A percentile compares a stretch with the other conserved stretches of the same genome.
Evolutionary conservation across 2,888 invertebrate genomes (phyloP).

Genomic region (Trichacis sp.): DNA sequence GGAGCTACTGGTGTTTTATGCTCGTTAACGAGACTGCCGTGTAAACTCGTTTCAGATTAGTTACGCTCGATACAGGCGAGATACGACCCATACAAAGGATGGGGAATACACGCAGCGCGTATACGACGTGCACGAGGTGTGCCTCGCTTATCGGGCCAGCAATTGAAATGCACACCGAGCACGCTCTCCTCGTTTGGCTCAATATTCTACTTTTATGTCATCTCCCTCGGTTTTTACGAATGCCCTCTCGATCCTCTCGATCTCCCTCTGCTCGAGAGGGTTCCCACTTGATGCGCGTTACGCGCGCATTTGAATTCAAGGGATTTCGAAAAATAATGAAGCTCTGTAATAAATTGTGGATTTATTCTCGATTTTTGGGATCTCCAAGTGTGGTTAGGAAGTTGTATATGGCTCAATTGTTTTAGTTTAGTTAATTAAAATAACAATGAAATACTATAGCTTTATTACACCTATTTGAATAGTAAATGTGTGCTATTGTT

Average conservation of each 20-base stretch:
- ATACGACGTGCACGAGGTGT: conserved; percentile 34
- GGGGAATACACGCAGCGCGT: conserved; percentile 31
- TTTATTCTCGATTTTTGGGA: too few relatives aligned
- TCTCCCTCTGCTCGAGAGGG: too few relatives aligned
- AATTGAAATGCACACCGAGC: conserved; percentile 33
- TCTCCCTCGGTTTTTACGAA: neutral
- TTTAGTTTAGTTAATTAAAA: too few relatives aligned
- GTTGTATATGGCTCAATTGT: too few relatives aligned
- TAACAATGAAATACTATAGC: too few relatives aligned
- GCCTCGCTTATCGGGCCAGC: conserved; percentile 34
- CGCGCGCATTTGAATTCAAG: too few relatives aligned
- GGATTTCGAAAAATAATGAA: too few relatives aligned
- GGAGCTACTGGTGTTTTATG: conserved; percentile 51
- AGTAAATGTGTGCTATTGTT: too few relatives aligned
- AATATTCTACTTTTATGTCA: neutral
- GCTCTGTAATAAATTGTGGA: too few relatives aligned
- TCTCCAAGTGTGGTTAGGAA: too few relatives aligned
- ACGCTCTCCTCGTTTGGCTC: conserved; percentile 12
- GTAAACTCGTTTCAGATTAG: conserved; percentile 51
- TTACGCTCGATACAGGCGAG: conserved; percentile 41
- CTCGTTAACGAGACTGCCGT: conserved; percentile 48
- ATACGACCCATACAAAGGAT: conserved; percentile 35
- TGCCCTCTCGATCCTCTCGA: neutral
- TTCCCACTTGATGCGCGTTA: too few relatives aligned
- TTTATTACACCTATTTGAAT: too few relatives aligned